These are phyloP conservation scores for Pimephales promelas DNA, from an alignment of 2,113 vertebrate genomes.

Conservation along the genomic window DNA sequence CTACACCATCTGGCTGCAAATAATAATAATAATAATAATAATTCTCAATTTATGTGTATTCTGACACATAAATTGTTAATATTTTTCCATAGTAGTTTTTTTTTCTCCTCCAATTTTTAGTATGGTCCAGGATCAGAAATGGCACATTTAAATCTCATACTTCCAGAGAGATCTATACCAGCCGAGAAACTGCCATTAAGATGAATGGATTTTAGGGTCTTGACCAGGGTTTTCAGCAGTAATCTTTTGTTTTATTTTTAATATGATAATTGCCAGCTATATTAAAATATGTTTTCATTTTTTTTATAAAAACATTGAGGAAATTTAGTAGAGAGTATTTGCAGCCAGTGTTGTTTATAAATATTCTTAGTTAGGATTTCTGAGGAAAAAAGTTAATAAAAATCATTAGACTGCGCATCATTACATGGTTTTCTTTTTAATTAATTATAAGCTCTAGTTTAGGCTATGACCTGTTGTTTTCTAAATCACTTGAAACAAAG, in stretches of 20 bases:
- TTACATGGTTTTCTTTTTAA: no score
- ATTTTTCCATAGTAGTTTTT: not conserved
- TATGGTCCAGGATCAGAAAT: not conserved
- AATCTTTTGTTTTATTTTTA: conserved; percentile 6
- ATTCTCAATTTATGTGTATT: not conserved
- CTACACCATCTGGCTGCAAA: not conserved
- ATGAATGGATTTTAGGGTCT: not conserved
- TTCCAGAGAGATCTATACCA: not conserved
- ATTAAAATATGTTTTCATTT: not conserved
- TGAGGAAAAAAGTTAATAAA: not conserved
- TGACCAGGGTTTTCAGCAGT: not conserved
- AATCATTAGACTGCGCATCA: not conserved
- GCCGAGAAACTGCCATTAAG: not conserved
- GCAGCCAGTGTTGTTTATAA: conserved; percentile 3
- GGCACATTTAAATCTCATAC: not conserved
- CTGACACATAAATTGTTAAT: not conserved
- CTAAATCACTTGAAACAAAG: conserved; percentile 26
- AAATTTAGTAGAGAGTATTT: conserved; percentile 9
- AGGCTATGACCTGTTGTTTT: conserved; percentile 31
- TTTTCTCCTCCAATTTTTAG: not conserved
- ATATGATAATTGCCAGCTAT: conserved; percentile 9
- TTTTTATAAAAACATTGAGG: conserved; percentile 31
- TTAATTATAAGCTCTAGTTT: not conserved
- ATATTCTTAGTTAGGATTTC: not conserved
- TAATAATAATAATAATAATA: not conserved